A percentile compares a stretch with the other conserved stretches of the same genome.
These are phyloP conservation scores for Drosophila mayri DNA, from an alignment of 1,140 invertebrate species.

Conservation along the genomic window DNA sequence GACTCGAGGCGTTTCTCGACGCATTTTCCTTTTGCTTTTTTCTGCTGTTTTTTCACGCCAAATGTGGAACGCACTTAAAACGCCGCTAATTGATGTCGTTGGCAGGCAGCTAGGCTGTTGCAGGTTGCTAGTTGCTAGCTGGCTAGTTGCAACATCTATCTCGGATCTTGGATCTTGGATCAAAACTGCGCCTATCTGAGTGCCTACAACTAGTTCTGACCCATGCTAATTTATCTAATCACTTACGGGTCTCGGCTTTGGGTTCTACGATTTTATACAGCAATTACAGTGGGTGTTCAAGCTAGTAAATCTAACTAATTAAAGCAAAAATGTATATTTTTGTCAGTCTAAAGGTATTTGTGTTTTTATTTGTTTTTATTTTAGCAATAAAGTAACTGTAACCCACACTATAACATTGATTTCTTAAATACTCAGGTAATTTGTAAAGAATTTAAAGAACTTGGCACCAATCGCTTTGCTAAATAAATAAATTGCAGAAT, in stretches of 20 bases:
- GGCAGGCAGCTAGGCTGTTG: conserved; percentile 43
- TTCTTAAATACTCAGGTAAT: neutral
- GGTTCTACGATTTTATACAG: conserved; percentile 10
- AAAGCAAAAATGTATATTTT: conserved; percentile 7
- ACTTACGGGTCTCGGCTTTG: conserved; percentile 3
- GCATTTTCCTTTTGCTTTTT: conserved; percentile 53
- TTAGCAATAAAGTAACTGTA: neutral
- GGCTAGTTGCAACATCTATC: conserved; percentile 49
- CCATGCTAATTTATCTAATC: conserved; percentile 66
- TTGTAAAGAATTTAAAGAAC: neutral
- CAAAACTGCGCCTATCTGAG: conserved; percentile 10
- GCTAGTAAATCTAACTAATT: conserved; percentile 15
- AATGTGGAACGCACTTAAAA: conserved; percentile 76
- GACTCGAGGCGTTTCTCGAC: conserved; percentile 79
- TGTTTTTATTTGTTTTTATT: neutral
- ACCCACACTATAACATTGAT: neutral
- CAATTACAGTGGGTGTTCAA: conserved; percentile 58
- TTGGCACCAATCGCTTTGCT: neutral
- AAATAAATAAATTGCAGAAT: neutral
- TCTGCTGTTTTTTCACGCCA: conserved; percentile 72
- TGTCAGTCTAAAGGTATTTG: neutral
- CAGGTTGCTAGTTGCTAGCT: conserved; percentile 40
- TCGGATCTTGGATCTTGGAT: conserved; percentile 5
- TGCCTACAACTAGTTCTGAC: conserved; percentile 31
- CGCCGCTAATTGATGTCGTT: conserved; percentile 80